Base-by-base conservation (phyloP, 1,140 invertebrate species). In the Zophobas morio region DNA sequence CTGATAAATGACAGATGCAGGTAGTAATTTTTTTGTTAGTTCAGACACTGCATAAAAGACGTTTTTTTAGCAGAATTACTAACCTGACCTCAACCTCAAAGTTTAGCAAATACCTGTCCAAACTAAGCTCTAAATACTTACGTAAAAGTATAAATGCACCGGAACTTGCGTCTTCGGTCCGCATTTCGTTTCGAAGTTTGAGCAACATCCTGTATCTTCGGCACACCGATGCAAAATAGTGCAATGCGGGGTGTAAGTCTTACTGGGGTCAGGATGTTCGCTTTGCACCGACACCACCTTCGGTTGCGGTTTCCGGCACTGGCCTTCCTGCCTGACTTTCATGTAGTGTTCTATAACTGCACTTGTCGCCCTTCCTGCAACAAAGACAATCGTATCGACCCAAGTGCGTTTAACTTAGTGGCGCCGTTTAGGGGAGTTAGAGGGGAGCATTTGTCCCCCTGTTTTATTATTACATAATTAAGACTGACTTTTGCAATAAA, bases 201-300 rank as follows among this genome's bases (percentile, higher is more conserved):
- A 85, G 82, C 94, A 95, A 84, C 94, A 95, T 74, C 94, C 94
- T 5, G 92, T 93, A 84, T 94, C 92, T 81, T 94, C 93, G n/a
- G 91, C 90, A 82, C 94, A 95, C 75, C 91, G 89, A 83, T 94
- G 91, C 49, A 95, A 83, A 32, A 93, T 89, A 1, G 92, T 93
- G 84, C 94, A 94, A 75, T 92, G 91, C 34, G 94, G 94, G 70
- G 89, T 86, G 86, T 95, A 95, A 34, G 87, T 89, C 81, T 91
- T 93, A n/a, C 90, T 89, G 0, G 91, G 86, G 83, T 91, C 89
- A n/a, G 91, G 91, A 84, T 93, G 92, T 33, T 90, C 87, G 60
- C 91, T 87, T 81, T 90, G 86, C 75, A 93, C 89, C 73, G 89
- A 87, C 20, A 94, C 87, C 49, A 94, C 88, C 76, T 89, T 88